Evolutionary conservation across 1,140 invertebrate genomes (phyloP), one percentile per base, ranked within the genome.

Genomic region (Leptopilina clavipes): DNA sequence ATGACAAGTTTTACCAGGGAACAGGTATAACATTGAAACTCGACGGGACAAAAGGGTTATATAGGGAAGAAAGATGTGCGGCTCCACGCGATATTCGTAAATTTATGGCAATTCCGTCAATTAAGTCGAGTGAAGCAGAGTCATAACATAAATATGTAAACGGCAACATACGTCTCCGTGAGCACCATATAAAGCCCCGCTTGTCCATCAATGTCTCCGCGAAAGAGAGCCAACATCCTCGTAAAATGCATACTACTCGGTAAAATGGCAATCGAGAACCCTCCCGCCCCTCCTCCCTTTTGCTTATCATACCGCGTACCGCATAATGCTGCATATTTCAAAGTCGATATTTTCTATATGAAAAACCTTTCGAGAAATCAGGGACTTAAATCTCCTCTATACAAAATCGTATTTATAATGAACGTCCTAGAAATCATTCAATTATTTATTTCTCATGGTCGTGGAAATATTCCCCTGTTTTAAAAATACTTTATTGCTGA

Each of bases 111-210:
- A 90, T 88, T 87, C 88, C 85, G 86, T 88, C 89, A 89, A 90
- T 90, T 89, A 89, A 89, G 87, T 89, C 86, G 86, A 89, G 84
- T 82, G 83, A 82, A 84, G 77, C 83, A 82, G 84, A 88, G 88
- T 89, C 88, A 89, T 89, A 89, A 89, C 88, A 89, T 90, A 89
- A 90, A 90, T 90, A 90, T 90, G 89, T 90, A 89, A 90, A 87
- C 83, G 79, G 85, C 78, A 77, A 82, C 84, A 79, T 76, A 79
- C 82, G 79, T 84, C 78, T 83, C 81, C 59, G 19, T 71, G 40
- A 73, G 79, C 79, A 80, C 89, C 89, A 88, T 90, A 89, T 90
- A 89, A 86, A 89, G 85, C 80, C 82, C 79, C 79, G 88, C 86
- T 88, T 90, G 88, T 90, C 89, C 89, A 90, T 90, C 89, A 90